A percentile compares a stretch with the other conserved stretches of the same genome.
phyloP scores from a whole-genome alignment of 1,140 invertebrate genomes.

The Lanistes nyassanus region DNA sequence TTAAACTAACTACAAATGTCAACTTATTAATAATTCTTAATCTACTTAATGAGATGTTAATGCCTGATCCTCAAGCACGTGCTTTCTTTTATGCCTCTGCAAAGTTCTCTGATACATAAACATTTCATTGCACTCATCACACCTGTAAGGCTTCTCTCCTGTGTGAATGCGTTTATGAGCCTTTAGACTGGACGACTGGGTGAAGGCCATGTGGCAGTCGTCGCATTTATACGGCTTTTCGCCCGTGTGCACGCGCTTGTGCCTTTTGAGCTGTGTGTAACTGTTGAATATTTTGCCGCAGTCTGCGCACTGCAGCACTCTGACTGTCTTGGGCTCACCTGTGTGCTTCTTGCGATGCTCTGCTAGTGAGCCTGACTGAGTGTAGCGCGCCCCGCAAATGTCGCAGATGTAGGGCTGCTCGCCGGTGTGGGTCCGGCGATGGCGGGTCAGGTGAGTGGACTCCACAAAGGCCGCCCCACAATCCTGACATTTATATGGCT shows the following conservation, averaged over 20 bases:
- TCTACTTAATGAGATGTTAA: too few relatives aligned
- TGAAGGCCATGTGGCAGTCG: conserved; percentile 58
- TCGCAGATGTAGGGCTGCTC: conserved; percentile 35
- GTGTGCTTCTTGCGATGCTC: conserved; percentile 28
- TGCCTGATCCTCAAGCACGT: background rate
- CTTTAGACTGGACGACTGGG: conserved; percentile 45
- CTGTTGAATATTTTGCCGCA: conserved; percentile 42
- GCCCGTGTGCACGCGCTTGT: conserved; percentile 63
- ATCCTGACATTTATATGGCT: conserved; percentile 28
- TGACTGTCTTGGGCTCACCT: conserved; percentile 19
- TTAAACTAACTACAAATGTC: too few relatives aligned
- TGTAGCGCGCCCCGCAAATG: conserved; percentile 29
- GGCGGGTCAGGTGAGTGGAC: conserved; percentile 20
- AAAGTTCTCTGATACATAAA: conserved; percentile 17
- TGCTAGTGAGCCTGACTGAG: conserved; percentile 25
- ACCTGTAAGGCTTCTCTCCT: conserved; percentile 60
- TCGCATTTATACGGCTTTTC: conserved; percentile 63
- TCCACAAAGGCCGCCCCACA: conserved; percentile 26
- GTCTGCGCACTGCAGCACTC: conserved; percentile 25
- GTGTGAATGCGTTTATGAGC: conserved; percentile 64
- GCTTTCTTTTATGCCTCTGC: conserved; percentile 14
- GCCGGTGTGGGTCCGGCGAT: conserved; percentile 29
- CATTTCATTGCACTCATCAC: conserved; percentile 59
- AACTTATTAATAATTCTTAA: too few relatives aligned
- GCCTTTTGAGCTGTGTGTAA: conserved; percentile 49